These are phyloP conservation scores for Camponotus pennsylvanicus DNA, from an alignment of 1,140 invertebrate genomes.

Conservation along the genomic window DNA sequence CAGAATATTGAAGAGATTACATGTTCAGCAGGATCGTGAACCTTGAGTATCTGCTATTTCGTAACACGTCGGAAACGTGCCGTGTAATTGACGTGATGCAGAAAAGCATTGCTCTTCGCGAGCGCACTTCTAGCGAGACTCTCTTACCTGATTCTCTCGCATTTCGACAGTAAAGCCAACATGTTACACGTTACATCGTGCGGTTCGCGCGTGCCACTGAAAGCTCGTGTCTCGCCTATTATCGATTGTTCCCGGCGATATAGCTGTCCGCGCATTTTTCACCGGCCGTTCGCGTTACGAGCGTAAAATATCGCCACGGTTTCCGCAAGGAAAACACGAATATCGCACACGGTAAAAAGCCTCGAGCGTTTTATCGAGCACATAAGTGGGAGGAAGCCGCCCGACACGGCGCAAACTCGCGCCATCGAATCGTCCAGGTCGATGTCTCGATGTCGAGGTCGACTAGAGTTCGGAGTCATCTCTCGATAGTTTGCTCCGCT, in stretches of 20 bases:
- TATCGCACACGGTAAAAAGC: conserved; percentile 29
- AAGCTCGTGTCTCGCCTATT: not conserved
- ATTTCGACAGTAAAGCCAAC: conserved; percentile 12
- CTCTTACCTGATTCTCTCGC: conserved; percentile 45
- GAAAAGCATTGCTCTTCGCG: not conserved
- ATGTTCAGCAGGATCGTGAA: not conserved
- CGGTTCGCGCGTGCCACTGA: conserved; percentile 15
- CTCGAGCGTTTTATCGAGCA: conserved; percentile 32
- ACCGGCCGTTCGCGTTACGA: conserved; percentile 25
- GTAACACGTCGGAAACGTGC: not conserved
- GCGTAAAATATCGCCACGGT: conserved; percentile 44
- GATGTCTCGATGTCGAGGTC: conserved; percentile 38
- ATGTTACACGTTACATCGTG: conserved; percentile 5
- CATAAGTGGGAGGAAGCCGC: conserved; percentile 9
- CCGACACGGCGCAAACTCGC: conserved; percentile 53
- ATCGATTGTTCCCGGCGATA: not conserved
- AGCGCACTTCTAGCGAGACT: not conserved
- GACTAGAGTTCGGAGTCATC: not conserved
- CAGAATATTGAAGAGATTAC: not conserved
- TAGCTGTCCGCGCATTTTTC: conserved; percentile 44
- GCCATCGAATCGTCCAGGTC: conserved; percentile 9
- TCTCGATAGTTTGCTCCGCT: conserved; percentile 49
- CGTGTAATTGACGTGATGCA: conserved; percentile 25
- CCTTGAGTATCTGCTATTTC: not conserved
- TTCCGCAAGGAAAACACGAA: conserved; percentile 28